Base-by-base conservation (phyloP, 2,888 invertebrate species). In the Cheilosia grossa region DNA sequence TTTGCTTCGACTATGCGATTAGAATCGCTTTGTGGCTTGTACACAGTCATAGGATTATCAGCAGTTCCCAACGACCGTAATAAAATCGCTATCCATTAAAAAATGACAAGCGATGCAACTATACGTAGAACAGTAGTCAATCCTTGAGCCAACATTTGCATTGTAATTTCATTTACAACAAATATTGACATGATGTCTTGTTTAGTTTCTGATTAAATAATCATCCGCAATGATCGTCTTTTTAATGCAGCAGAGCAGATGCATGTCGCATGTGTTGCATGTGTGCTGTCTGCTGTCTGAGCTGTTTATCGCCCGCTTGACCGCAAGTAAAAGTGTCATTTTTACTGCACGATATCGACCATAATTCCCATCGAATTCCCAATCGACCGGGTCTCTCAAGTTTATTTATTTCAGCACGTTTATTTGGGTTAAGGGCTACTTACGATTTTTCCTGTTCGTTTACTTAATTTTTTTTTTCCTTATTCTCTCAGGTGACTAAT, bases 271-370 rank as follows among this genome's bases (percentile, higher is more conserved):
- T 67, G 72, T 66, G 27, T 54, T 73, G 77, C 67, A 7, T 47
- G 47, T 47, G 47, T 17, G 30, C 59, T 24, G 37, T 21, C 47
- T 19, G 64, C 40, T n/a, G 4, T 5, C 27, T 27, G 42, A 4
- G 17, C 67, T 86, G 88, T 37, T n/a, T 19, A 54, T 86, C 87
- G 63, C 78, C 69, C 70, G 58, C 40, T 61, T 87, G 88, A 85
- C 85, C 88, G 80, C 87, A 87, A 87, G 88, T 74, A 82, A 86
- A 81, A 82, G 82, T 86, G 79, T 87, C 77, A 80, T 58, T 70
- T 86, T 82, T 78, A 79, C 82, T 73, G 78, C 72, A 40, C 80
- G 80, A 80, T 80, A 85, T 70, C 66, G 70, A 24, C 58, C 49
- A 75, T 75, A 80, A 80, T 72, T 85, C 72, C 74, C 47, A 75